A percentile compares a stretch with the other conserved stretches of the same genome.
These are phyloP conservation scores for Zaprionus ornatus DNA, from an alignment of 1,140 invertebrate species.

Conservation along the genomic window DNA sequence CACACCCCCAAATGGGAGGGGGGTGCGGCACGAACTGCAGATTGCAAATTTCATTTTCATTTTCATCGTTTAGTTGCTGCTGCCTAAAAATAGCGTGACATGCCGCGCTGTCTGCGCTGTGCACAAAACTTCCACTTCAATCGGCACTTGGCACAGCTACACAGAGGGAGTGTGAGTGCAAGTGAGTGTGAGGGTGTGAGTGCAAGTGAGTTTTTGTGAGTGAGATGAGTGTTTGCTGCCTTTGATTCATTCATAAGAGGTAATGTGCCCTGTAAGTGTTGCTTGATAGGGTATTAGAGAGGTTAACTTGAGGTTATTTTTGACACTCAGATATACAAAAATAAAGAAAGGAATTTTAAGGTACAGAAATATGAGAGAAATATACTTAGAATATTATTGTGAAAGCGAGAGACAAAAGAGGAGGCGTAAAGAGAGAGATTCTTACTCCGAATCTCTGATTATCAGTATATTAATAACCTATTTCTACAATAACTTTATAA, in stretches of 20 bases:
- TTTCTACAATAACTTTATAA: too few species aligned
- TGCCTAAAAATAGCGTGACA: slow-evolving; percentile 67
- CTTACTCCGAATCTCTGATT: too few species aligned
- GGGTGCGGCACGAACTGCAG: slow-evolving; percentile 44
- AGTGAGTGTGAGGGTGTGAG: slow-evolving; percentile 12
- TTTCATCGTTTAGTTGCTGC: slow-evolving; percentile 39
- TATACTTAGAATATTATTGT: too few species aligned
- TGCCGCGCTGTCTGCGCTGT: slow-evolving; percentile 56
- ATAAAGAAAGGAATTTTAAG: not conserved
- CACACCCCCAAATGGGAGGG: not conserved
- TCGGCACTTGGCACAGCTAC: slow-evolving; percentile 21
- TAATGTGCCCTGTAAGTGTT: slow-evolving; percentile 2
- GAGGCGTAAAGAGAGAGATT: too few species aligned
- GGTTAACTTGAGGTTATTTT: not conserved
- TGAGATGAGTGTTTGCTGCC: slow-evolving; percentile 26
- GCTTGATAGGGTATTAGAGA: not conserved
- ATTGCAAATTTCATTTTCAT: slow-evolving; percentile 41
- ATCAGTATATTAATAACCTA: too few species aligned
- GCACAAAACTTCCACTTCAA: slow-evolving; percentile 73
- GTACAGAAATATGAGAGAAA: too few species aligned
- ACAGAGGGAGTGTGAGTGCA: slow-evolving; percentile 19
- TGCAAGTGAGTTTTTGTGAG: slow-evolving; percentile 18
- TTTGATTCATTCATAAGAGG: slow-evolving; percentile 71
- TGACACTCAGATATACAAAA: not conserved
- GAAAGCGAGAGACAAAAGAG: too few species aligned